These are phyloP conservation scores for Pygoscelis adeliae DNA, from an alignment of 2,113 vertebrate species.

Conservation along the genomic window DNA sequence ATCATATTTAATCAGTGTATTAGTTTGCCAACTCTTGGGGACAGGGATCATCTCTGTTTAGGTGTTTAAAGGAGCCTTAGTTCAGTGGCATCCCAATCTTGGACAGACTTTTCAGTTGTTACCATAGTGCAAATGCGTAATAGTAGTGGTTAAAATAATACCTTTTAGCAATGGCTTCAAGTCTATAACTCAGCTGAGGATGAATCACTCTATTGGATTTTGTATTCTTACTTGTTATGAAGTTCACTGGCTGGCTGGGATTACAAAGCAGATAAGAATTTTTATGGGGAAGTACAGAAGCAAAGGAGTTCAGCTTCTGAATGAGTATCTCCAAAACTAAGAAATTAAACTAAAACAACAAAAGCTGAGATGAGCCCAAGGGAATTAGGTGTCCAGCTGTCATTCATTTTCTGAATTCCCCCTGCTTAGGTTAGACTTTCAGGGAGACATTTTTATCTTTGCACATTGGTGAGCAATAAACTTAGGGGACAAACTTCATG, in stretches of 20 bases:
- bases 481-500: not conserved
- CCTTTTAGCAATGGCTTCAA: not conserved
- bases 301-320: slow-evolving; percentile 4
- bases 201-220: slow-evolving; percentile 32
- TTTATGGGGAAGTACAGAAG: not conserved
- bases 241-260: not conserved
- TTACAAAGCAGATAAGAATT: slow-evolving; percentile 3
- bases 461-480: not conserved
- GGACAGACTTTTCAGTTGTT: not conserved
- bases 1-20: not conserved
- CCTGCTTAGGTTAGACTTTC: not conserved
- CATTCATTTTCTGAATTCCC: not conserved
- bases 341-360: not conserved
- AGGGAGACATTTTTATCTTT: not conserved
- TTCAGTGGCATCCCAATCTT: not conserved
- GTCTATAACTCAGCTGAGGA: slow-evolving; percentile 30
- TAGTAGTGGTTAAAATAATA: slow-evolving; percentile 12
- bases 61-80: not conserved
- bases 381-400: not conserved
- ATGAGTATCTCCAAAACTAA: not conserved
- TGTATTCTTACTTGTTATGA: not conserved
- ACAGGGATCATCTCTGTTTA: not conserved
- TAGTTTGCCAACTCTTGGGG: not conserved
- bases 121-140: not conserved
- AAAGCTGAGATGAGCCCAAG: not conserved